phyloP scores from a whole-genome alignment of 2,797 vertebrate genomes.

The Pempheris klunzingeri region DNA sequence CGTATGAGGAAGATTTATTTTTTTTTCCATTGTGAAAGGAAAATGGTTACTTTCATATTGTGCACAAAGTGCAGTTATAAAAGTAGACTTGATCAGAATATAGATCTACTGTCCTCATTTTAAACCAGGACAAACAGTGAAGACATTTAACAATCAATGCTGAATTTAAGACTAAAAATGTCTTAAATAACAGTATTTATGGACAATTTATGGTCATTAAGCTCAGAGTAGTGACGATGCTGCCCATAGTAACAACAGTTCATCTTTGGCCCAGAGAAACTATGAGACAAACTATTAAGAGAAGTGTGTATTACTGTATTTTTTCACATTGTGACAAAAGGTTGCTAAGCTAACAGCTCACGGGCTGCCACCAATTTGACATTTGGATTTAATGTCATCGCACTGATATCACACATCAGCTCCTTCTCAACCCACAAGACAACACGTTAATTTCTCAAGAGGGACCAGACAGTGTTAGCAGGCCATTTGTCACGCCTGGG shows the following conservation, averaged over 20 bases:
- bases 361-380: constrained; percentile 28
- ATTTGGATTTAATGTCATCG: constrained; percentile 35
- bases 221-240: not conserved
- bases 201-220: not conserved
- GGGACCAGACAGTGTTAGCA: constrained; percentile 49
- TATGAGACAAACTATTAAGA: constrained; percentile 3
- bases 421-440: constrained; percentile 42
- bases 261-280: constrained; percentile 2
- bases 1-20: not conserved
- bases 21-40: constrained; percentile 2
- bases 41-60: not conserved
- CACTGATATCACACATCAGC: constrained; percentile 37
- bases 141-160: not conserved
- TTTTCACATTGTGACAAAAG: constrained; percentile 10
- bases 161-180: not conserved
- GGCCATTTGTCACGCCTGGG: constrained; percentile 64
- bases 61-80: not conserved
- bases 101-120: not conserved
- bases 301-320: not conserved
- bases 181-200: constrained; percentile 3
- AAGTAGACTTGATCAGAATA: not conserved
- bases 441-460: constrained; percentile 61
- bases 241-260: not conserved
- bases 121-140: not conserved
- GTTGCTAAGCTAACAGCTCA: constrained; percentile 8